Conservation (phyloP, 2,888 invertebrate genomes). For the Drosophila austrosaltans region DNA sequence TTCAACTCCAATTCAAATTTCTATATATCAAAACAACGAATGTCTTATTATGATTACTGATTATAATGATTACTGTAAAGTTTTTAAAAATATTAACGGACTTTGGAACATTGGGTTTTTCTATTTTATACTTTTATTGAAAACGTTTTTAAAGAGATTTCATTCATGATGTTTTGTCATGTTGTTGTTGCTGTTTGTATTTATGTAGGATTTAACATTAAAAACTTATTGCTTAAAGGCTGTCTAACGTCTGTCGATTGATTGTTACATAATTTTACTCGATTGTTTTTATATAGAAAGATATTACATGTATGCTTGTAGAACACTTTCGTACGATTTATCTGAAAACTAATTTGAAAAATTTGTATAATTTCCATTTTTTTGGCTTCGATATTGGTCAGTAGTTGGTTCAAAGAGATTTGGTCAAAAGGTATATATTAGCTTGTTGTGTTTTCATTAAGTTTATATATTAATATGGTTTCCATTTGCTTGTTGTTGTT, state of each 20-base stretch:
- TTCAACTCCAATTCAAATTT: too few species aligned
- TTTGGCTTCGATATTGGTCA: conserved; percentile 56
- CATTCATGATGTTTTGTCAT: conserved; percentile 28
- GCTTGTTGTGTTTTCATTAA: background rate
- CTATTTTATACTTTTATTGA: conserved; percentile 60
- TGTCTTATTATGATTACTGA: too few species aligned
- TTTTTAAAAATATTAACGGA: too few species aligned
- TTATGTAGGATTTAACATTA: conserved; percentile 35
- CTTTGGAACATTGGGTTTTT: conserved; percentile 12
- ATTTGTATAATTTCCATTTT: conserved; percentile 1
- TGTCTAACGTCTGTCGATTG: conserved; percentile 36
- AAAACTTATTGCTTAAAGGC: conserved; percentile 59
- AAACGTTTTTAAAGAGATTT: conserved; percentile 62
- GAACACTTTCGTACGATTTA: conserved; percentile 16
- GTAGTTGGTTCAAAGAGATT: conserved; percentile 43
- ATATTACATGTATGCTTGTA: background rate
- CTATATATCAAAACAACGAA: too few species aligned
- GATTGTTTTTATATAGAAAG: conserved; percentile 17
- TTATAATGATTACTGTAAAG: too few species aligned
- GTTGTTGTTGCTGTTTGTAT: conserved; percentile 21
- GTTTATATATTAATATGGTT: background rate
- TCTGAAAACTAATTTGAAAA: conserved; percentile 16
- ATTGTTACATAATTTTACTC: conserved; percentile 51
- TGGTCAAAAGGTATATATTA: conserved; percentile 3
- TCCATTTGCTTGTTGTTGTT: background rate